Conservation (phyloP, 2,888 invertebrate genomes). For the Alitta virens region DNA sequence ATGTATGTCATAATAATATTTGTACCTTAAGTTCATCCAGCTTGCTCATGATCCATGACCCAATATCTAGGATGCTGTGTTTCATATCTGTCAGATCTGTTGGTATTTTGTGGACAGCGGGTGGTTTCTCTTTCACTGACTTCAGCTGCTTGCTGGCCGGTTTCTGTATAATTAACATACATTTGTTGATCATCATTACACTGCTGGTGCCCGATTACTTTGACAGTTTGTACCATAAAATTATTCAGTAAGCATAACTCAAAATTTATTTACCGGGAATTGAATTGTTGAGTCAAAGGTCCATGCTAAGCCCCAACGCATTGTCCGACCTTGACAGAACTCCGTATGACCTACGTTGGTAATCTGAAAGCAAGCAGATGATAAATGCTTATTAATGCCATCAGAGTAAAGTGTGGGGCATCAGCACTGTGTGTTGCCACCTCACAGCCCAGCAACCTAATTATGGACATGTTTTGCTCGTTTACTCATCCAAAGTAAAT, state of each 20-base stretch:
- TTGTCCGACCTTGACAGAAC: conserved; percentile 81
- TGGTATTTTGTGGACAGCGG: conserved; percentile 7
- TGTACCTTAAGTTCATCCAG: conserved; percentile 35
- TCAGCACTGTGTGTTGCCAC: too few species aligned
- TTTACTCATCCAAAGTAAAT: too few species aligned
- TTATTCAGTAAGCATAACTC: not conserved
- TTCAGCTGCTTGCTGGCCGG: conserved; percentile 8
- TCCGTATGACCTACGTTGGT: conserved; percentile 67
- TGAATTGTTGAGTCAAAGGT: conserved; percentile 53
- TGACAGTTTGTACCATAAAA: not conserved
- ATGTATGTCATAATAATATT: not conserved
- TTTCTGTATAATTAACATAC: not conserved
- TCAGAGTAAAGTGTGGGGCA: not conserved
- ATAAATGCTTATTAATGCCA: not conserved
- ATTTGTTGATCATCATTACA: not conserved
- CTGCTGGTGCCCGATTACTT: not conserved
- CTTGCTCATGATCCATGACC: conserved; percentile 21
- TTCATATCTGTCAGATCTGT: conserved; percentile 25
- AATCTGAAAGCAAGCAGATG: conserved; percentile 34
- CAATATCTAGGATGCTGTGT: conserved; percentile 17
- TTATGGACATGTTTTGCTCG: too few species aligned
- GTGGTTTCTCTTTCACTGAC: not conserved
- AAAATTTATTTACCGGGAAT: conserved; percentile 46
- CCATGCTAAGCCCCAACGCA: conserved; percentile 96
- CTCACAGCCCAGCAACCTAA: too few species aligned